These are phyloP conservation scores for Enchytraeus crypticus DNA, from an alignment of 2,888 invertebrate genomes.

Conservation along the genomic window DNA sequence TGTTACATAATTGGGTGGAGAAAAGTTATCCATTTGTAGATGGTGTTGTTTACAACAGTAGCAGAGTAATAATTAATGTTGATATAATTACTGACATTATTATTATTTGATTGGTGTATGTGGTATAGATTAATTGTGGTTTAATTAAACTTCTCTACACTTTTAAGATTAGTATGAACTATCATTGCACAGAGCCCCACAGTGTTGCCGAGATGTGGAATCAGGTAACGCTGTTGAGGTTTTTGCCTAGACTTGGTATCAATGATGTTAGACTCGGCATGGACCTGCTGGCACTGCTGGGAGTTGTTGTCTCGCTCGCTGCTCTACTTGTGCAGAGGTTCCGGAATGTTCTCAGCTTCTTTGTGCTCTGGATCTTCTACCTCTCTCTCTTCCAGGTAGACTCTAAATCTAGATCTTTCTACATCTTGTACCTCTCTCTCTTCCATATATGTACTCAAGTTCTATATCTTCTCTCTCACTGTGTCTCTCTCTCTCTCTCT, in stretches of 20 bases:
- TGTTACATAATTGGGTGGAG: too few species aligned
- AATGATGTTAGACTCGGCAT: slow-evolving; percentile 58
- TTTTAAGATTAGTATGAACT: too few species aligned
- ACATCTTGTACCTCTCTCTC: not conserved
- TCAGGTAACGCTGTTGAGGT: slow-evolving; percentile 62
- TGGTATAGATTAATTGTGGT: too few species aligned
- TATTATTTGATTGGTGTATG: too few species aligned
- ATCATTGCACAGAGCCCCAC: slow-evolving; percentile 5
- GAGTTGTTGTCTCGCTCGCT: slow-evolving; percentile 60
- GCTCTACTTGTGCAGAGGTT: slow-evolving; percentile 51
- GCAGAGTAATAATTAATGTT: too few species aligned
- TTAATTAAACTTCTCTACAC: too few species aligned
- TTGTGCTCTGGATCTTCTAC: slow-evolving; percentile 62
- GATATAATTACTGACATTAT: too few species aligned
- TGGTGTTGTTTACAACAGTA: too few species aligned
- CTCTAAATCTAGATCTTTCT: slow-evolving; percentile 5
- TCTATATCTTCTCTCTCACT: too few species aligned
- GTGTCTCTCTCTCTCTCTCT: too few species aligned
- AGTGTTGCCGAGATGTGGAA: slow-evolving; percentile 34
- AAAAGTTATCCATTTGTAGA: too few species aligned
- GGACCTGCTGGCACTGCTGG: slow-evolving; percentile 60
- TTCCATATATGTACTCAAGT: slow-evolving; percentile 1
- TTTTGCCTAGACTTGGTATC: slow-evolving; percentile 60
- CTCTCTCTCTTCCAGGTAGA: slow-evolving; percentile 66
- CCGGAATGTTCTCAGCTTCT: slow-evolving; percentile 55